Evolutionary conservation across 2,888 invertebrate species (phyloP), one percentile per base, ranked within the genome.

Genomic region (Entomobrya proxima): DNA sequence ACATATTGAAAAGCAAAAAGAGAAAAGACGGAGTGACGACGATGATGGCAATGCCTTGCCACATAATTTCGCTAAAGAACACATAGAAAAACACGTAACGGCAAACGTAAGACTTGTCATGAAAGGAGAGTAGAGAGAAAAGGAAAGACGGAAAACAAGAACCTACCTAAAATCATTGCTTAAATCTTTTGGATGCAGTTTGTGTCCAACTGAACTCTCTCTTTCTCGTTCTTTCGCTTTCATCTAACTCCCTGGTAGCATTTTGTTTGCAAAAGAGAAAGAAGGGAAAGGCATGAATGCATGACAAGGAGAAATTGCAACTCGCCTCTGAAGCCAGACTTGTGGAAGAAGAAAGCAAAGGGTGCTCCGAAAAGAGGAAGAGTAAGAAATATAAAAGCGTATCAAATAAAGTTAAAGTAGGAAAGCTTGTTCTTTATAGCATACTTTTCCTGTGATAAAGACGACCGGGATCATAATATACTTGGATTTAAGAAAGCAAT

Each of bases 251-350:
- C 4, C 24, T 32, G 52, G 47, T 27, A n/a, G 30, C 15, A 18
- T 83, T 44, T 64, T 83, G 76, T 83, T 75, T 83, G 76, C 64
- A 40, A 76, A 55, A 47, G 58, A 61, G 50, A 18, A 37, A 74
- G 40, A 69, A 11, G 67, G 30, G 47, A 74, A 44, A 58, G 74
- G 52, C 55, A 74, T 74, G 81, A 81, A 76, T 76, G 67, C 69
- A 67, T 83, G 83, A 83, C 75, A 76, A 30, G 75, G 76, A 83
- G 83, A 83, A 76, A 83, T 83, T 83, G 83, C 83, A 83, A 83
- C 30, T 44, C 72, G 24, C 44, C 24, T 11, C 40, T 69, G 5
- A 47, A n/a, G n/a, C n/a, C n/a, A n/a, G n/a, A n/a, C n/a, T n/a
- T n/a, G n/a, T n/a, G n/a, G n/a, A 47, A 30, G 30, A 27, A 72